These are phyloP conservation scores for Struthidea cinerea DNA, from an alignment of 2,113 vertebrate species.

Conservation along the genomic window DNA sequence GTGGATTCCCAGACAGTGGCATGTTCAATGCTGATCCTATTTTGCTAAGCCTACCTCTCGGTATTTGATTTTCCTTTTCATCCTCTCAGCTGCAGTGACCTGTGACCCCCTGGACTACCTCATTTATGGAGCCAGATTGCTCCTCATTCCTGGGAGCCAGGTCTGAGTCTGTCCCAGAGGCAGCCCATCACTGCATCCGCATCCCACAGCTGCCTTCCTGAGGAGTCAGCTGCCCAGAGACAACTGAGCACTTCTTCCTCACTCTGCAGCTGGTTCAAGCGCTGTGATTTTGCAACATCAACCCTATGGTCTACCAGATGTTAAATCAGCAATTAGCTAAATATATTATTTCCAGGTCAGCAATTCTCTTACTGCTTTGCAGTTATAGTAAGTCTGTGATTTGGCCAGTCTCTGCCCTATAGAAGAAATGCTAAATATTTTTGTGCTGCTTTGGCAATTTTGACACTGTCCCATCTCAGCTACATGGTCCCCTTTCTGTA, in stretches of 20 bases:
- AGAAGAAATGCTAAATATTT: neutral
- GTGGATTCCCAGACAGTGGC: neutral
- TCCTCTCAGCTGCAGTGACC: neutral
- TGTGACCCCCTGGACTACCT: neutral
- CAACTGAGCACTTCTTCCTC: neutral
- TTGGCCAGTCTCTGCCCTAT: neutral
- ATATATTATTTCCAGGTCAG: neutral
- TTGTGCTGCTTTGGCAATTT: neutral
- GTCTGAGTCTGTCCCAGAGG: neutral
- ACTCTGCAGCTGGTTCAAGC: neutral
- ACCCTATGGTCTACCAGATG: neutral
- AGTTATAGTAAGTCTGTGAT: neutral
- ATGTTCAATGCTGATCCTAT: neutral
- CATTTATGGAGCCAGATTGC: neutral
- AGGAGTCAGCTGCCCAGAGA: neutral
- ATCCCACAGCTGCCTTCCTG: neutral
- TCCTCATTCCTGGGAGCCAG: neutral
- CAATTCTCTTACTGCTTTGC: neutral
- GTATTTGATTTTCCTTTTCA: neutral
- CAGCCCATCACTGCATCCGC: accelerated
- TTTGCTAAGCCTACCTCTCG: neutral
- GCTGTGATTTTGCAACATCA: neutral
- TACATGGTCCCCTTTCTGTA: neutral
- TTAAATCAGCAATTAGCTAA: neutral
- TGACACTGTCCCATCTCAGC: neutral